A percentile compares a stretch with the other conserved stretches of the same genome.
These are phyloP conservation scores for Drosophila antonietae DNA, from an alignment of 2,888 invertebrate genomes.

Conservation along the genomic window DNA sequence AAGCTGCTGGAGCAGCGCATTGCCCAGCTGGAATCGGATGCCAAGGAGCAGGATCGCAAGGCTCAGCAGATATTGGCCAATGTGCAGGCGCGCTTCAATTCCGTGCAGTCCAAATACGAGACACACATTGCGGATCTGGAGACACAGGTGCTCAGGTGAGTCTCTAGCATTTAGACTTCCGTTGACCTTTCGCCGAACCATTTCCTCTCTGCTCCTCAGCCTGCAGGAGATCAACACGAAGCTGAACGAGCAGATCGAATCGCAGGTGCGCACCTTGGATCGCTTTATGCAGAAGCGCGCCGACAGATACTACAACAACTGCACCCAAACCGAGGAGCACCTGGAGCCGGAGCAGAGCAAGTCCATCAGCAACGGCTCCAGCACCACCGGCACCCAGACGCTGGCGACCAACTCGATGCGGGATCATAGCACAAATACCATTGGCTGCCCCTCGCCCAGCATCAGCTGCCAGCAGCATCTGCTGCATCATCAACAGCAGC, in stretches of 20 bases:
- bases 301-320: slow-evolving; percentile 81
- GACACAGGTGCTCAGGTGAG: slow-evolving; percentile 86
- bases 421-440: slow-evolving; percentile 81
- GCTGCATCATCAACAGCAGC: slow-evolving; percentile 48
- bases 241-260: slow-evolving; percentile 86
- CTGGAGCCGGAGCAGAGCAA: neutral
- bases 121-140: slow-evolving; percentile 91
- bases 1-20: slow-evolving; percentile 89
- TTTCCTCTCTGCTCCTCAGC: slow-evolving; percentile 53
- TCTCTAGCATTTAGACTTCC: neutral
- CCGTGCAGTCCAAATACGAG: slow-evolving; percentile 91
- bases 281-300: slow-evolving; percentile 81
- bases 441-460: slow-evolving; percentile 75
- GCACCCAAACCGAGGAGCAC: slow-evolving; percentile 83
- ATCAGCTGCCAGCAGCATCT: slow-evolving; percentile 60
- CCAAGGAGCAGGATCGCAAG: slow-evolving; percentile 89
- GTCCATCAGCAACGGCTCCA: slow-evolving; percentile 22
- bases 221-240: slow-evolving; percentile 85
- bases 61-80: slow-evolving; percentile 90
- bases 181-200: too few relatives aligned
- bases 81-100: slow-evolving; percentile 91
- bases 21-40: slow-evolving; percentile 89
- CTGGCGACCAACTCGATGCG: slow-evolving; percentile 53
- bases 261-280: slow-evolving; percentile 83
- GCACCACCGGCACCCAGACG: slow-evolving; percentile 55